These are phyloP conservation scores for Melanerpes aurifrons DNA, from an alignment of 2,113 vertebrate genomes.

Conservation along the genomic window DNA sequence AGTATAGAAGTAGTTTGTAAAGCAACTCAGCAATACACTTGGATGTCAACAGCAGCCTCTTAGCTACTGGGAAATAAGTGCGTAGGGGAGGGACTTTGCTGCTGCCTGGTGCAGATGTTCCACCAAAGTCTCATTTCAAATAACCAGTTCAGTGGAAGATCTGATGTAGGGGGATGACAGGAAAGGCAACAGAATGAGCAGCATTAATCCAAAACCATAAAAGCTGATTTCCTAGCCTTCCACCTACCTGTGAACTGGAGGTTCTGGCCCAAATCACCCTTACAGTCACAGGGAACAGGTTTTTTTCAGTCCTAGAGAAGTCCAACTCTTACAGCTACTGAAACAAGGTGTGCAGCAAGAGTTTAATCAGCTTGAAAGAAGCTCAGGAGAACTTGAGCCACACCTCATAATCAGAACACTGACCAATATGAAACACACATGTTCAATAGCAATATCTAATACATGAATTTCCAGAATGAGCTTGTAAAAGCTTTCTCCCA, in stretches of 20 bases:
- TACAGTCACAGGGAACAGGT: background rate
- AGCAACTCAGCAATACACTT: background rate
- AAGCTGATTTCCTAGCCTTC: background rate
- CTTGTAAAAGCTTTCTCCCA: background rate
- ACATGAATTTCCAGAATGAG: background rate
- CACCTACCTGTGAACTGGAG: background rate
- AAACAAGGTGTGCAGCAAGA: background rate
- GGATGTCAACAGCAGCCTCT: background rate
- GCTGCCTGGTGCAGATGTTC: background rate
- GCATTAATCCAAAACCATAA: background rate
- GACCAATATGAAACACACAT: background rate
- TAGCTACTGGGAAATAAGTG: background rate
- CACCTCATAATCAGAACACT: background rate
- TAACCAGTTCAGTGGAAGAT: background rate
- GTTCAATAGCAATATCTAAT: rapidly evolving
- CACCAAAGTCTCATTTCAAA: background rate
- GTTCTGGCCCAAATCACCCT: background rate
- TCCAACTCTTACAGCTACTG: background rate
- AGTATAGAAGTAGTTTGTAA: background rate
- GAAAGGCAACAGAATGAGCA: background rate
- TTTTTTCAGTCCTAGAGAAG: background rate
- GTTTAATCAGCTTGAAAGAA: background rate
- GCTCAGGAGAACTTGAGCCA: background rate
- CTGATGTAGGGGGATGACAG: rapidly evolving
- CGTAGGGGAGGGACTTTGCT: background rate